phyloP scores from a whole-genome alignment of 92 coral and sea anemone species.

The Umimayanthus chanpuru region DNA sequence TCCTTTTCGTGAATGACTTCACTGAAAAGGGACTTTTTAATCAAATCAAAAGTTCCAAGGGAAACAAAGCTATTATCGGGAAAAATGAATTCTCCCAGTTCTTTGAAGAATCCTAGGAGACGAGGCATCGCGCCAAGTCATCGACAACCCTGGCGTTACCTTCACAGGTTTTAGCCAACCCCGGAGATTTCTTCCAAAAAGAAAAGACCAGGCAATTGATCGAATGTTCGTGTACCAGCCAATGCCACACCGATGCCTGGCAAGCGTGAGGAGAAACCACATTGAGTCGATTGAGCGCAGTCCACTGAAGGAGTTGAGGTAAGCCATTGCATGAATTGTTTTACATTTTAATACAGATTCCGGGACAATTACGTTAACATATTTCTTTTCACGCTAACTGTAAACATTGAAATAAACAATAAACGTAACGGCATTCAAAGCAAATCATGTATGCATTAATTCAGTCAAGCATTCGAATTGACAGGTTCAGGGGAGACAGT shows the following conservation, averaged over 20 bases:
- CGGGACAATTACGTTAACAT: too few species aligned
- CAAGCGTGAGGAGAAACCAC: constrained; percentile 28
- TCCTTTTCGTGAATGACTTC: too few species aligned
- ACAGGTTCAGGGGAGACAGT: too few species aligned
- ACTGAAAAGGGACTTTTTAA: too few species aligned
- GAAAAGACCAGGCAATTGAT: constrained; percentile 60
- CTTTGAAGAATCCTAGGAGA: constrained; percentile 15
- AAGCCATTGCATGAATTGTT: neutral
- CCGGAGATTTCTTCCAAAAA: constrained; percentile 40
- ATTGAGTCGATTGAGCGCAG: constrained; percentile 24
- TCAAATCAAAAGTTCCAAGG: too few species aligned
- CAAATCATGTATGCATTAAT: too few species aligned
- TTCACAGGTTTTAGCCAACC: constrained; percentile 4
- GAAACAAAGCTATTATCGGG: neutral
- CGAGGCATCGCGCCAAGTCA: neutral
- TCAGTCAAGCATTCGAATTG: too few species aligned
- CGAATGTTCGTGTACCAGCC: constrained; percentile 54
- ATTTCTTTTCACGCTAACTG: too few species aligned
- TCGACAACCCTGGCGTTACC: constrained; percentile 5
- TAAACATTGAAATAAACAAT: too few species aligned
- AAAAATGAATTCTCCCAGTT: neutral
- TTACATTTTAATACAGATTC: too few species aligned
- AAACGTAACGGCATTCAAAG: too few species aligned
- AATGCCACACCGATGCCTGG: constrained; percentile 46
- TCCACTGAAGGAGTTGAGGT: constrained; percentile 51